Percentiles rank a stretch among this genome's conserved stretches.
Evolutionary conservation across 2,888 invertebrate species (phyloP).

Genomic region (Argynnis bischoffii): DNA sequence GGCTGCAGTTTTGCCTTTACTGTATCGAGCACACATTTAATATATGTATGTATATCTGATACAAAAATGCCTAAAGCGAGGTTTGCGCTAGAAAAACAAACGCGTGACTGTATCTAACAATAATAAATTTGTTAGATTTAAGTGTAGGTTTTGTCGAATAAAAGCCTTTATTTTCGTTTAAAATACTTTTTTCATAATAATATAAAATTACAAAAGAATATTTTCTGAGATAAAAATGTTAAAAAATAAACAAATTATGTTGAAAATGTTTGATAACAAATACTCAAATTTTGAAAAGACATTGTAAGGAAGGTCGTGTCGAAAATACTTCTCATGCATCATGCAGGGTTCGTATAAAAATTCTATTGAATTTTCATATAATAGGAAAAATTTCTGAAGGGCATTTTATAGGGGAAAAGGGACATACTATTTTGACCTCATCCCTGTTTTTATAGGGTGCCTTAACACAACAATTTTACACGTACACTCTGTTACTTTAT

Average conservation of each 20-base stretch:
- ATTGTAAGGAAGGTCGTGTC: neutral
- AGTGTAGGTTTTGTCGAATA: neutral
- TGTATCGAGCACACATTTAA: too few relatives aligned
- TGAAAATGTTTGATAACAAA: neutral
- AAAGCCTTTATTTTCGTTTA: neutral
- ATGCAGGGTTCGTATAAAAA: conserved; percentile 23
- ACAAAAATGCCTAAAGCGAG: too few relatives aligned
- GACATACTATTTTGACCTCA: conserved; percentile 20
- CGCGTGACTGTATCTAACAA: too few relatives aligned
- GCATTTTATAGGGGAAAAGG: conserved; percentile 29
- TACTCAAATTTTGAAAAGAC: neutral
- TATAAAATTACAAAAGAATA: too few relatives aligned
- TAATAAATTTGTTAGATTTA: neutral
- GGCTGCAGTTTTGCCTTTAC: too few relatives aligned
- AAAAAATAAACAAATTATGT: too few relatives aligned
- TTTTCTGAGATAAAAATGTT: too few relatives aligned
- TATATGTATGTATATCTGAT: too few relatives aligned
- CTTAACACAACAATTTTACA: neutral
- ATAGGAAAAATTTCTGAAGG: conserved; percentile 27
- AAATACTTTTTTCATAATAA: neutral
- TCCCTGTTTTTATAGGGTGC: conserved; percentile 15
- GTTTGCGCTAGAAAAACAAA: too few relatives aligned
- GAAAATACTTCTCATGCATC: conserved; percentile 8
- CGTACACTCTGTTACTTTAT: neutral
- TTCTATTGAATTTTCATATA: conserved; percentile 33